Evolutionary conservation across 2,888 invertebrate species (phyloP).

Genomic region (Epicampocera succincta): DNA sequence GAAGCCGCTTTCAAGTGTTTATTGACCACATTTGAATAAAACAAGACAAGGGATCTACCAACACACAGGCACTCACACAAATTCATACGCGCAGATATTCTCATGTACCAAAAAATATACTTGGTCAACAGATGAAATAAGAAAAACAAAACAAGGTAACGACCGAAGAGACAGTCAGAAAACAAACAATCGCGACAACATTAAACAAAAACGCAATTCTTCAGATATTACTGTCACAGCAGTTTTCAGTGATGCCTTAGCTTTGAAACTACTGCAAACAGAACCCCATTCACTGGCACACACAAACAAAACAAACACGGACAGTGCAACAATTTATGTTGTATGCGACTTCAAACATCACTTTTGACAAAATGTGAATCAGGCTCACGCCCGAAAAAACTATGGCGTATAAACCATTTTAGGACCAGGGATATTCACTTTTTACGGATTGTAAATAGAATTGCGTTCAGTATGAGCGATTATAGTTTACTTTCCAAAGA

Average conservation of each 20-base stretch:
- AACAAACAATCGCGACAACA: conserved; percentile 55
- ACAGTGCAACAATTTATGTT: conserved; percentile 73
- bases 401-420: background rate
- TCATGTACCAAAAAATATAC: conserved; percentile 37
- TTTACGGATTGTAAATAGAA: too few relatives aligned
- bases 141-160: conserved; percentile 25
- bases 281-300: background rate
- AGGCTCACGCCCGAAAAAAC: conserved; percentile 28
- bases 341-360: conserved; percentile 70
- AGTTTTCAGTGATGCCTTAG: conserved; percentile 64
- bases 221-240: conserved; percentile 51
- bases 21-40: conserved; percentile 68
- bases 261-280: conserved; percentile 63
- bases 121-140: conserved; percentile 48
- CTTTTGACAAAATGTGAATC: conserved; percentile 53
- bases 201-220: conserved; percentile 62
- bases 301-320: background rate
- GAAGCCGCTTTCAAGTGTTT: conserved; percentile 69
- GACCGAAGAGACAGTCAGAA: conserved; percentile 22
- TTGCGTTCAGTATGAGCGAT: too few relatives aligned
- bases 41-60: conserved; percentile 47
- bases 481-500: too few relatives aligned
- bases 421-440: conserved; percentile 5
- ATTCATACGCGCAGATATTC: background rate
- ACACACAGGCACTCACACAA: background rate